Evolutionary conservation across 2,113 vertebrate species (phyloP).

Genomic region (Ochotona curzoniae): DNA sequence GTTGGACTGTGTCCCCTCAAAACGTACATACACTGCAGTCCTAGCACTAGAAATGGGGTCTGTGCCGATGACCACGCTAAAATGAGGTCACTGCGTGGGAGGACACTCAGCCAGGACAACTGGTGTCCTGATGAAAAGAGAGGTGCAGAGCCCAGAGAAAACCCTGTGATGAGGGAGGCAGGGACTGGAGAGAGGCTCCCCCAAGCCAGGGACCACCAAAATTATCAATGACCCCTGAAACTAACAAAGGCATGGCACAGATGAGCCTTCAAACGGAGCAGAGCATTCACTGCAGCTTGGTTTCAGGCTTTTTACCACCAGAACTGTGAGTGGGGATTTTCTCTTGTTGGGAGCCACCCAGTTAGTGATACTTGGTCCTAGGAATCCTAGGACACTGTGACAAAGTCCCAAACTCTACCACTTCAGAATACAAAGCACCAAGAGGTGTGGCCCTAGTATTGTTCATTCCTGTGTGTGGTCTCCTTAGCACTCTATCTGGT

Average conservation of each 20-base stretch:
- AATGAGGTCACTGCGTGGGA: too few species aligned
- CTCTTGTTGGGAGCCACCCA: not conserved
- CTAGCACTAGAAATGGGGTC: not conserved
- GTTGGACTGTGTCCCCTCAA: not conserved
- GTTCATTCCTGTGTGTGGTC: not conserved
- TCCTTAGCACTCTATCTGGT: not conserved
- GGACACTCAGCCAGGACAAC: not conserved
- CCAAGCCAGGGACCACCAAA: not conserved
- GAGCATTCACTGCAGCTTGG: not conserved
- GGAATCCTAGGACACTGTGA: not conserved
- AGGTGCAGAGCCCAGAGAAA: not conserved
- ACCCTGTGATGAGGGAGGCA: not conserved
- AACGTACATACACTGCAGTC: not conserved
- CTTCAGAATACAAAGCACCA: not conserved
- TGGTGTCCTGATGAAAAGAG: not conserved
- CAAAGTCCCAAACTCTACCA: not conserved
- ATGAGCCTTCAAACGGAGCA: not conserved
- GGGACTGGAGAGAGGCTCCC: rapidly evolving
- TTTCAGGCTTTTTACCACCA: not conserved
- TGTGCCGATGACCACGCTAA: not conserved
- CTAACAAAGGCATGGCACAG: not conserved
- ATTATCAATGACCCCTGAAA: not conserved
- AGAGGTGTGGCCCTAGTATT: not conserved
- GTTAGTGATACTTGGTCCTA: not conserved
- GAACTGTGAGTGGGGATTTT: not conserved